These are phyloP conservation scores for Megaleporinus macrocephalus DNA, from an alignment of 2,113 vertebrate species.

Conservation along the genomic window DNA sequence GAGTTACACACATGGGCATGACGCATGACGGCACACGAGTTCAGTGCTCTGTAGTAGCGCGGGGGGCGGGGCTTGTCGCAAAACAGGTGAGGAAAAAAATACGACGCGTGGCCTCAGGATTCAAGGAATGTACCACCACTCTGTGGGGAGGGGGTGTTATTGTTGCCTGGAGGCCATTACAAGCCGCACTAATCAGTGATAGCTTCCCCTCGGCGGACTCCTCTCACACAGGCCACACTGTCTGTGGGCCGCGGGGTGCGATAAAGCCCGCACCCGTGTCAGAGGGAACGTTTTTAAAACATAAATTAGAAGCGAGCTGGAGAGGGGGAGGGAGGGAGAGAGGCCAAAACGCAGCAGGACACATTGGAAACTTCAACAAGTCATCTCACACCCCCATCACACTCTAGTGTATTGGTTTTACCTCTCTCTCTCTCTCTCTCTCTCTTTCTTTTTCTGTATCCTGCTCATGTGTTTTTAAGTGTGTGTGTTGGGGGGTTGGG, in stretches of 20 bases:
- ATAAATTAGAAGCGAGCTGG: conserved; percentile 69
- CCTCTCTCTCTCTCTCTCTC: neutral
- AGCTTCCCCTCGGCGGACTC: conserved; percentile 65
- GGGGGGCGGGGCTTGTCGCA: neutral
- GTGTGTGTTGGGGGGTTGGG: conserved; percentile 21
- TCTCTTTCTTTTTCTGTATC: neutral
- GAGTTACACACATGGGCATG: too few relatives aligned
- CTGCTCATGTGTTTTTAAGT: neutral
- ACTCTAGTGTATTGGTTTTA: neutral
- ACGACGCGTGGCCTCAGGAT: conserved; percentile 4
- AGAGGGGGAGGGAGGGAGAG: conserved; percentile 44
- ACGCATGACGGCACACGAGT: too few relatives aligned
- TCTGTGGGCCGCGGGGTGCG: conserved; percentile 70
- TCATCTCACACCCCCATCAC: conserved; percentile 40
- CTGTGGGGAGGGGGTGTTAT: conserved; percentile 5
- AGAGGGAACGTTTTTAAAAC: conserved; percentile 79
- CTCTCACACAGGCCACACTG: conserved; percentile 70
- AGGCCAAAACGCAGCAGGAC: conserved; percentile 65
- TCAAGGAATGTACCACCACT: conserved; percentile 39
- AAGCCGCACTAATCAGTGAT: conserved; percentile 67
- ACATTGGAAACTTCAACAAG: conserved; percentile 74
- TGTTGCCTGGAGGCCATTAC: conserved; percentile 30
- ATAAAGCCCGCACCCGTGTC: conserved; percentile 74
- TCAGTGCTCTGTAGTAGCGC: neutral
- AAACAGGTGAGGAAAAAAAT: neutral